Evolutionary conservation across 2,797 vertebrate species (phyloP).

Genomic region (Hybognathus amarus): DNA sequence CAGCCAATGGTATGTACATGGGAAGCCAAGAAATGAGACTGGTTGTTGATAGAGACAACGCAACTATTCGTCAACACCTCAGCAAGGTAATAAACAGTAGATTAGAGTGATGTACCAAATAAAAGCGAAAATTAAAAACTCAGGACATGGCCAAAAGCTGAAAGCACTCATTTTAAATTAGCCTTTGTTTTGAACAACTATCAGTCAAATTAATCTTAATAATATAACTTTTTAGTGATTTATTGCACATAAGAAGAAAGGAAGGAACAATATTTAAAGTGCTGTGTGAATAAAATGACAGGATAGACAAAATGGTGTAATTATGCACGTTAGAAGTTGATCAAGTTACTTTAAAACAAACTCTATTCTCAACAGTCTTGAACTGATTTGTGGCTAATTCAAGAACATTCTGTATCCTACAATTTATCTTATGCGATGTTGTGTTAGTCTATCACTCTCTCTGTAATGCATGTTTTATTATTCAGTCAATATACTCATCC

Average conservation of each 20-base stretch:
- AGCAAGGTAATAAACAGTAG: conserved; percentile 81
- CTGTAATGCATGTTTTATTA: neutral
- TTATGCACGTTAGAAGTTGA: conserved; percentile 8
- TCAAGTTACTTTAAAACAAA: conserved; percentile 1
- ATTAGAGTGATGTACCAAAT: neutral
- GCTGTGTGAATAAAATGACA: conserved; percentile 1
- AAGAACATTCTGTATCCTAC: neutral
- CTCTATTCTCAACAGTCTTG: neutral
- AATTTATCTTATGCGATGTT: neutral
- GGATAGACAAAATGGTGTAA: neutral
- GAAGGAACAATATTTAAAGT: neutral
- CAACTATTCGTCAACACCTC: conserved; percentile 83
- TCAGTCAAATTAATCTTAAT: neutral
- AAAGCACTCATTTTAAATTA: neutral
- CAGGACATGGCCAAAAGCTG: neutral
- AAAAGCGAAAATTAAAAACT: neutral
- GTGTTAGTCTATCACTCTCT: neutral
- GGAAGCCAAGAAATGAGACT: conserved; percentile 90
- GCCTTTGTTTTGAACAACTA: neutral
- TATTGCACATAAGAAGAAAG: neutral
- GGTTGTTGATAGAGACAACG: conserved; percentile 85
- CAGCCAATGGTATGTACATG: conserved; percentile 92
- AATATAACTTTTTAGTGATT: neutral
- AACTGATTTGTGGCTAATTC: neutral
- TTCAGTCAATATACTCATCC: neutral